phyloP scores from a whole-genome alignment of 2,888 invertebrate genomes.

The Diaphora mendica region DNA sequence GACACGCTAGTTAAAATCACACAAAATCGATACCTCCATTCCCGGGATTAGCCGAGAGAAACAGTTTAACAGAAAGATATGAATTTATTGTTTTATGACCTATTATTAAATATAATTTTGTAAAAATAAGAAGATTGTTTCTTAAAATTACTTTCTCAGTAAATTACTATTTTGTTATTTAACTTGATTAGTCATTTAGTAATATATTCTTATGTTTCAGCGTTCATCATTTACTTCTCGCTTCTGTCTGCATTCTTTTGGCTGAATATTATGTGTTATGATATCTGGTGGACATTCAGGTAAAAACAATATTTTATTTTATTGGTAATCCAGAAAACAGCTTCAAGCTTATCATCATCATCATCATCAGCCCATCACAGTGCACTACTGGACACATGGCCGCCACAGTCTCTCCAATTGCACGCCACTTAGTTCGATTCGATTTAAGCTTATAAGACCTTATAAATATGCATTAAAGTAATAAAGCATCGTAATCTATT shows the following conservation, averaged over 20 bases:
- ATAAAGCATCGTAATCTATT: too few species aligned
- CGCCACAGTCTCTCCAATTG: too few species aligned
- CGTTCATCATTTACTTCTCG: slow-evolving; percentile 87
- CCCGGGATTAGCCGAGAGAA: not conserved
- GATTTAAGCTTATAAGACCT: too few species aligned
- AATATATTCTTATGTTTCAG: slow-evolving; percentile 74
- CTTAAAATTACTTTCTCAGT: too few species aligned
- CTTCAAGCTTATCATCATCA: not conserved
- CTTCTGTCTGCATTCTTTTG: slow-evolving; percentile 90
- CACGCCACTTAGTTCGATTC: too few species aligned
- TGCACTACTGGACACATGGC: too few species aligned
- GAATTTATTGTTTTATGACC: too few species aligned
- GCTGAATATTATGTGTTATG: slow-evolving; percentile 92
- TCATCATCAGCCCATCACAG: too few species aligned
- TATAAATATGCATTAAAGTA: too few species aligned
- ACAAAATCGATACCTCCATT: not conserved
- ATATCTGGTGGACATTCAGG: slow-evolving; percentile 93
- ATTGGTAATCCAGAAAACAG: not conserved
- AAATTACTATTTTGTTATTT: not conserved
- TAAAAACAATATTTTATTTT: slow-evolving; percentile 57
- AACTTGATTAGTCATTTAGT: not conserved
- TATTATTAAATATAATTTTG: too few species aligned
- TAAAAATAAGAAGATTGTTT: too few species aligned
- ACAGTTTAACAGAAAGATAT: not conserved
- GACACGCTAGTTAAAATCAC: not conserved